Percentiles rank a stretch among this genome's conserved stretches.
phyloP scores from a whole-genome alignment of 2,113 vertebrate species.

The Danio rerio region GRCz12tu NC_133192.1:5766001-5766500 shows the following conservation, averaged over 20 bases:
- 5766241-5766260: not conserved
- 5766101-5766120: slow-evolving; percentile 36
- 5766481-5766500: too few relatives aligned
- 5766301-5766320: not conserved
- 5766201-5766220: not conserved
- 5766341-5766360: not conserved
- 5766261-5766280: too few relatives aligned
- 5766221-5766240: not conserved
- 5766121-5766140: slow-evolving; percentile 17
- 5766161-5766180: slow-evolving; percentile 3
- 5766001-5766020: slow-evolving; percentile 31
- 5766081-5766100: slow-evolving; percentile 50
- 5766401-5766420: not conserved
- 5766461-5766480: too few relatives aligned
- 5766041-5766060: slow-evolving; percentile 58
- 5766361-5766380: not conserved
- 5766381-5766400: not conserved
- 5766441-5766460: too few relatives aligned
- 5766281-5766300: not conserved
- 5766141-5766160: not conserved
- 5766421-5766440: too few relatives aligned
- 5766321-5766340: not conserved
- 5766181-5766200: not conserved
- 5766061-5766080: slow-evolving; percentile 37
- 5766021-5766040: slow-evolving; percentile 61